A percentile compares a stretch with the other conserved stretches of the same genome.
Evolutionary conservation across 2,113 vertebrate genomes (phyloP).

Genomic region (Ondatra zibethicus): DNA sequence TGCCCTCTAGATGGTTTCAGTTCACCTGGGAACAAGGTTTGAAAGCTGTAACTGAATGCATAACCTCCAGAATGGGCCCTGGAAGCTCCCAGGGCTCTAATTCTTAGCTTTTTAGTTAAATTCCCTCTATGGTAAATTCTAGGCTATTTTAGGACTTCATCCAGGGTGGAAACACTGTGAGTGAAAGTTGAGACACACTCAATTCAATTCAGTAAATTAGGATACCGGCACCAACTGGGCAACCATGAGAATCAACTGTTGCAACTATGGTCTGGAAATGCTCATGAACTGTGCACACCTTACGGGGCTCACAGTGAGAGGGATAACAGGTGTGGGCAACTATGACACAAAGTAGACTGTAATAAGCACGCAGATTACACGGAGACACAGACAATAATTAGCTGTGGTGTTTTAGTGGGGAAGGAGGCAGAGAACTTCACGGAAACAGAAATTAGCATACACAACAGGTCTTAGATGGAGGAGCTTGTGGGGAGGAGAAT

Average conservation of each 20-base stretch:
- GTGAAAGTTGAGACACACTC: neutral
- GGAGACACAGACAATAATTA: neutral
- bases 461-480: neutral
- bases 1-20: neutral
- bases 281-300: too few relatives aligned
- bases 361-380: neutral
- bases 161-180: neutral
- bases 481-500: neutral
- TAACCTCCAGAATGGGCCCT: neutral
- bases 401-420: neutral
- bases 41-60: neutral
- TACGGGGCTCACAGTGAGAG: neutral
- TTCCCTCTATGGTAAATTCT: neutral
- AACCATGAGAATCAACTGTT: neutral
- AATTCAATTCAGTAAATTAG: neutral
- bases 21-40: neutral
- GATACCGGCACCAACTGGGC: neutral
- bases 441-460: neutral
- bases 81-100: neutral
- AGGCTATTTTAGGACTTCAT: neutral
- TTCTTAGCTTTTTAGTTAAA: conserved; percentile 16
- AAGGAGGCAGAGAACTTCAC: neutral
- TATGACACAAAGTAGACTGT: accelerated
- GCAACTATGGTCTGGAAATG: neutral
- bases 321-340: neutral